These are phyloP conservation scores for Corythoichthys intestinalis DNA, from an alignment of 2,113 vertebrate genomes.

Conservation along the genomic window DNA sequence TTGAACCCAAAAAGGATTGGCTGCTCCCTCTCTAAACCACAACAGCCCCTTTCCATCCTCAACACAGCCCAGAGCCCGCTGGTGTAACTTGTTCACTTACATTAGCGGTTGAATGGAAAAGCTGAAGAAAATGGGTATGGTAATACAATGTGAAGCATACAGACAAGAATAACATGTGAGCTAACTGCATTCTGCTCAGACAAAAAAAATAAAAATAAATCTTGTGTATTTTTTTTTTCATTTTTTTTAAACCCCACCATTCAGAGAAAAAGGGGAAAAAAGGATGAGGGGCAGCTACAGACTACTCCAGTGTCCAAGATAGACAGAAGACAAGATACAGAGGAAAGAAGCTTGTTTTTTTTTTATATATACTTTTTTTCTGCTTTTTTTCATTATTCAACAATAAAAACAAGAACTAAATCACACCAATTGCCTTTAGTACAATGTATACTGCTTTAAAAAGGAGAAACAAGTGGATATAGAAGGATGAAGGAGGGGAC, in stretches of 20 bases:
- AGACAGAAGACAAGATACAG: conserved; percentile 71
- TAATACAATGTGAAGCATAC: conserved; percentile 79
- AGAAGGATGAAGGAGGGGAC: conserved; percentile 72
- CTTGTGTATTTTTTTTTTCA: conserved; percentile 26
- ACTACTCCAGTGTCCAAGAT: conserved; percentile 80
- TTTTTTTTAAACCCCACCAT: conserved; percentile 64
- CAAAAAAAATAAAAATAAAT: conserved; percentile 53
- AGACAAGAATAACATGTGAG: conserved; percentile 79
- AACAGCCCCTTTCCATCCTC: conserved; percentile 35
- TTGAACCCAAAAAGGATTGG: conserved; percentile 17
- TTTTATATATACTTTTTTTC: conserved; percentile 48
- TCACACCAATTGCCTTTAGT: conserved; percentile 84
- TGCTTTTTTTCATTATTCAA: conserved; percentile 73
- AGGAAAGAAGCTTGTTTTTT: conserved; percentile 66
- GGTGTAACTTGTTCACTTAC: conserved; percentile 77
- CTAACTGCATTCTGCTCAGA: conserved; percentile 79
- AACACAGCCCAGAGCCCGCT: conserved; percentile 63
- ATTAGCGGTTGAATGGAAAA: conserved; percentile 82
- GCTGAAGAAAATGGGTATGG: conserved; percentile 78
- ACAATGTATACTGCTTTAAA: conserved; percentile 83
- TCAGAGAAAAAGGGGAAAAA: conserved; percentile 58
- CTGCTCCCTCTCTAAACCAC: conserved; percentile 1
- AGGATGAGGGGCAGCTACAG: conserved; percentile 62
- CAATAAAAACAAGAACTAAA: conserved; percentile 81
- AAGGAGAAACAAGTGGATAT: conserved; percentile 73